These are phyloP conservation scores for Antennarius striatus DNA, from an alignment of 2,113 vertebrate species.

Conservation along the genomic window DNA sequence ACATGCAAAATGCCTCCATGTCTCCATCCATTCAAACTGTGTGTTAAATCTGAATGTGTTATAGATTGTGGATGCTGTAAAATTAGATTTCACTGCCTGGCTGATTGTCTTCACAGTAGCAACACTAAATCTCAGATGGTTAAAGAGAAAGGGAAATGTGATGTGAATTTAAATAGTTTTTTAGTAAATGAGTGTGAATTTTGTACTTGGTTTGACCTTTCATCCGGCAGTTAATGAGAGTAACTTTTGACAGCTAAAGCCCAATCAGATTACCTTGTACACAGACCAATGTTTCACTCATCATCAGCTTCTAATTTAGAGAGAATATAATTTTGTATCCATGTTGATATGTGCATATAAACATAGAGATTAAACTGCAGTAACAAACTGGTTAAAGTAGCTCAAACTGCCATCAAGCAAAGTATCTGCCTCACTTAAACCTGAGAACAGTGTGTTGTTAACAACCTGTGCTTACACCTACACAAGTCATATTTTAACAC, in stretches of 20 bases:
- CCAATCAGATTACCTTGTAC: conserved; percentile 5
- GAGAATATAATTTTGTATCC: conserved; percentile 3
- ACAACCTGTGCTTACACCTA: conserved; percentile 14
- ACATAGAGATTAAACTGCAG: not conserved
- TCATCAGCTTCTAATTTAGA: conserved; percentile 25
- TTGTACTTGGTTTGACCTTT: conserved; percentile 56
- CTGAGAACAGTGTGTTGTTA: conserved; percentile 9
- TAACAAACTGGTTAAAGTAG: conserved; percentile 5
- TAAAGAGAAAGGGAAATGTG: conserved; percentile 35
- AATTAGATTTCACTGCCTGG: conserved; percentile 33
- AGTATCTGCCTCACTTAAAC: not conserved
- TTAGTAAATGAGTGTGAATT: conserved; percentile 26
- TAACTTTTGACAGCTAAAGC: conserved; percentile 47
- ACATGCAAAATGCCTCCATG: conserved; percentile 32
- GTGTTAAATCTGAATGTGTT: conserved; percentile 41
- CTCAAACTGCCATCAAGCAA: conserved; percentile 13
- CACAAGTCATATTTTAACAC: conserved; percentile 25
- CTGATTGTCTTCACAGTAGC: conserved; percentile 40
- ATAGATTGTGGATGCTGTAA: conserved; percentile 26
- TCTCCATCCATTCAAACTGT: conserved; percentile 32
- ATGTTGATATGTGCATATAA: conserved; percentile 6
- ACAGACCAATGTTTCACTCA: conserved; percentile 29
- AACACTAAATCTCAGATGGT: conserved; percentile 46
- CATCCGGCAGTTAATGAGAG: conserved; percentile 60
- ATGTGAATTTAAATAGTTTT: conserved; percentile 54